Base-by-base conservation (phyloP, 2,888 invertebrate species). In the Drosophila multiciliata region DNA sequence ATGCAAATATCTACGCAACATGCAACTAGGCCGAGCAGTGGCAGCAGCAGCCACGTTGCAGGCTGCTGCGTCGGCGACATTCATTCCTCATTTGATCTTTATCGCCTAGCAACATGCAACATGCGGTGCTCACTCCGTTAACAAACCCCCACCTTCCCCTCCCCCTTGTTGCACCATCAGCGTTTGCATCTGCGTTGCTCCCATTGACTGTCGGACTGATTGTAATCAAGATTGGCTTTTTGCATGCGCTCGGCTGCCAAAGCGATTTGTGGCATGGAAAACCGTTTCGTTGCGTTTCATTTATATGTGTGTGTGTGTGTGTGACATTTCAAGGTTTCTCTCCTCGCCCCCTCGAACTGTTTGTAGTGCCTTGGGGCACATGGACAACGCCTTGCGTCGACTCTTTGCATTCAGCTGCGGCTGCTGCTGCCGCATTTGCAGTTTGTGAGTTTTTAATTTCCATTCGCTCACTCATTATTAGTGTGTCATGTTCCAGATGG, bases 41-140 rank as follows among this genome's bases (percentile, higher is more conserved):
- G 60, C 66, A 23, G 33, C 66, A 23, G 33, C 48, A 23, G 33
- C 48, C 61, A 60, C 60, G 52, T 50, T 55, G 63, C 73, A 62
- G 73, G 78, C 85, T 82, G 75, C 82, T 82, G 76, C 83, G 75
- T 83, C 89, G 90, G 89, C 87, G 82, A 84, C 84, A 82, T 90
- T 80, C 90, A 90, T 87, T 90, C 87, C 85, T 87, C 87, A 87
- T 87, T 87, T 90, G 90, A 87, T 87, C 87, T 90, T 87, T 90
- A 87, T 87, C 87, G 87, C 85, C 82, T 49, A 68, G 90, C 84
- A 81, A 86, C 86, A 87, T 87, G 90, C 90, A 88, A 83, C 82
- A 81, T 80, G 74, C 76, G 40, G 63, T 62, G 42, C 66, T 62
- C 69, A 45, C 8, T 50, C 62, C 50, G 35, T 54, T 15, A 11